Evolutionary conservation across 2,888 invertebrate species (phyloP).

Genomic region (Apotomis betuletana): DNA sequence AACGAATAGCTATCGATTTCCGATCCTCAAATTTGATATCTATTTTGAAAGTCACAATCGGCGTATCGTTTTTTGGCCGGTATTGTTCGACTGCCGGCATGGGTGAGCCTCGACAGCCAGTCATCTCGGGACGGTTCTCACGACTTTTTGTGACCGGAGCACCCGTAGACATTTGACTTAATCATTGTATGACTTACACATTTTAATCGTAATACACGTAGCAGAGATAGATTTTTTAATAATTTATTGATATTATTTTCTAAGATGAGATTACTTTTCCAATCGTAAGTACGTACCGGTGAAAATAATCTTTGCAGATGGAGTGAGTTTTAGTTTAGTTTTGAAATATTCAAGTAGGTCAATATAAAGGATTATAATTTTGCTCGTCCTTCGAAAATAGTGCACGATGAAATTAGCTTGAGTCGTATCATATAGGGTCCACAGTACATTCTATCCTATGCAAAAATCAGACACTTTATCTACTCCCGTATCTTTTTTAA

Average conservation of each 20-base stretch:
- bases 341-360: no score
- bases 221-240: constrained; percentile 31
- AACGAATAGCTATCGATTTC: constrained; percentile 28
- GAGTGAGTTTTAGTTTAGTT: no score
- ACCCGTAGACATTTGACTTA: constrained; percentile 67
- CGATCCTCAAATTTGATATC: constrained; percentile 62
- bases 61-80: constrained; percentile 57
- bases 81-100: constrained; percentile 57
- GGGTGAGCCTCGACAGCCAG: constrained; percentile 43
- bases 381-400: no score
- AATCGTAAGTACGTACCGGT: no score
- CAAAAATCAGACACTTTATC: no score
- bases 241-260: constrained; percentile 15
- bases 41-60: constrained; percentile 64
- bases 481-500: no score
- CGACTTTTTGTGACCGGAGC: constrained; percentile 69
- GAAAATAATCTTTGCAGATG: no score
- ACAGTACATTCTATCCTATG: no score
- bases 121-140: constrained; percentile 67
- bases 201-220: constrained; percentile 58
- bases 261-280: background rate
- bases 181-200: constrained; percentile 62
- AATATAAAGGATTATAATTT: no score
- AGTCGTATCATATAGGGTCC: no score
- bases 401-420: no score